phyloP scores from a whole-genome alignment of 2,113 vertebrate species.

The Hypocryptadius cinnamomeus region DNA sequence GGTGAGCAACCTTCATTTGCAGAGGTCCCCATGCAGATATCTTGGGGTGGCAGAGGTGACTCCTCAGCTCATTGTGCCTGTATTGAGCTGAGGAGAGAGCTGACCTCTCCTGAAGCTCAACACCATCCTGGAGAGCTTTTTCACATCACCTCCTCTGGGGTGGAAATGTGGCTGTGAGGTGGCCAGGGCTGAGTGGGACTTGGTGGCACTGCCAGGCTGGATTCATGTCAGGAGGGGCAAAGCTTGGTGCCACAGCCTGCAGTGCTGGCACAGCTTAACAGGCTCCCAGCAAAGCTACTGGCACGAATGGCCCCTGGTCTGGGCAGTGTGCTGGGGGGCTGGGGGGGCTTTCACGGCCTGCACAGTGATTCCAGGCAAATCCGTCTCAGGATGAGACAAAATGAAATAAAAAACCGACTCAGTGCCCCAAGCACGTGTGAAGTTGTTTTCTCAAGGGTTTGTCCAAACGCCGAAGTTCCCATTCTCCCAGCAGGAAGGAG shows the following conservation, averaged over 20 bases:
- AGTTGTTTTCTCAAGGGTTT: conserved; percentile 19
- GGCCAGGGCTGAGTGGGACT: background rate
- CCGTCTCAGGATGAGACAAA: background rate
- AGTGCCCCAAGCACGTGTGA: background rate
- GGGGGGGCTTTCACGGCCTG: background rate
- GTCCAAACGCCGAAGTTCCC: background rate
- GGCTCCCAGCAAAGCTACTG: background rate
- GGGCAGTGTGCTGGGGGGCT: background rate
- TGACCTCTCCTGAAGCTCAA: background rate
- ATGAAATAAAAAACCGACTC: background rate
- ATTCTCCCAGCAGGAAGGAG: conserved; percentile 32
- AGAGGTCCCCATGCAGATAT: background rate
- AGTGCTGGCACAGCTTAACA: background rate
- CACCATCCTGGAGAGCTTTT: background rate
- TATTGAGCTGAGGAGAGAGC: background rate
- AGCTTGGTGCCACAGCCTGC: background rate
- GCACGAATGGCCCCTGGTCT: background rate
- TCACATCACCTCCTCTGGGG: background rate
- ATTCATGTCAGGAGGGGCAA: background rate
- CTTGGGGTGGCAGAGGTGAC: background rate
- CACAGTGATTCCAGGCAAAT: background rate
- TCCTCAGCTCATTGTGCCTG: background rate
- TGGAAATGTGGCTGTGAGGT: background rate
- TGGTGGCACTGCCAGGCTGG: background rate
- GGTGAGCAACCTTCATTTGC: background rate